Base-by-base conservation (phyloP, 2,797 vertebrate species). In the Acestrorhynchus altus region DNA sequence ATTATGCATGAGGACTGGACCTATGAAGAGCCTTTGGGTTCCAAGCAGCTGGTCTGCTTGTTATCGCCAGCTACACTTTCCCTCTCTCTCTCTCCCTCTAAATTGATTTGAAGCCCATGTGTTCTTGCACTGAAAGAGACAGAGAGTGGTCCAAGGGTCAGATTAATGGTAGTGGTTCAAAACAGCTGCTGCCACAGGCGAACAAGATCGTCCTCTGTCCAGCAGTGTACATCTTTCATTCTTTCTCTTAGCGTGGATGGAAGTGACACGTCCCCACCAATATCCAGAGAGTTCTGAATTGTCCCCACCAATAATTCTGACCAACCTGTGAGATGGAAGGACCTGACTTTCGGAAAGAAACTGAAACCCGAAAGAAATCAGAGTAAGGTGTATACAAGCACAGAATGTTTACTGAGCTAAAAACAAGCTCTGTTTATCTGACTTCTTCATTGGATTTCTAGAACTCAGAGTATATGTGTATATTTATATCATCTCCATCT, bases 151-250 rank as follows among this genome's bases (percentile, higher is more conserved):
- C 72, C 66, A 61, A 60, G 56, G 51, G 63, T 78, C 77, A 77
- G 63, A 61, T 71, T 80, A 82, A 80, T 80, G 35, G 31, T 1
- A 47, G 66, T 24, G 65, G 77, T 64, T 63, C 22, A 78, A 42
- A 80, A 52, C 80, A 84, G 77, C 80, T 82, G 83, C 83, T 77
- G 74, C 80, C n/a, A 9, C 69, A 57, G 70, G 54, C 71, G 6
- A 80, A 77, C 20, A 13, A 59, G 63, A 20, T 57, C 49, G 26
- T 16, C 39, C 71, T 35, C 13, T 47, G 66, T 68, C 61, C 54
- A 22, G 49, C 63, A 22, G 31, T 73, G 56, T 52, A 66, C 60
- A 56, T 72, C 59, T 57, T 49, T 35, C 18, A 54, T 0, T 24
- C 49, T 49, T 46, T 60, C 44, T 52, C 59, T 68, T 57, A 20